A percentile compares a stretch with the other conserved stretches of the same genome.
Conservation (phyloP, 2,888 invertebrate genomes). For the Uropetala carovei region DNA sequence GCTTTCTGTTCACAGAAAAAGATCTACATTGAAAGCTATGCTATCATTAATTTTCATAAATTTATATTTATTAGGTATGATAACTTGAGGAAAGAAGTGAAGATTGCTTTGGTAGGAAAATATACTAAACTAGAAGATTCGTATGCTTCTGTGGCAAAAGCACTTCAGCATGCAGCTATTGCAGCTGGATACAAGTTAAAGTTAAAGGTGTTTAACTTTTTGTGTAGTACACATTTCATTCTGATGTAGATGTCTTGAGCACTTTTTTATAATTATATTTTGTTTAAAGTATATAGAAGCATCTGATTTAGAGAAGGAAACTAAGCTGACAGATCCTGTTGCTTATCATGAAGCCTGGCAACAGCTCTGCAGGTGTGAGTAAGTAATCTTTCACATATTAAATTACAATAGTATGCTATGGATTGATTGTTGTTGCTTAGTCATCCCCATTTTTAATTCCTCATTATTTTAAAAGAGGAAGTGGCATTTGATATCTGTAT, state of each 20-base stretch:
- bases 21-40: neutral
- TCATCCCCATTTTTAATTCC: neutral
- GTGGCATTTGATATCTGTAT: neutral
- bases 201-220: conserved; percentile 78
- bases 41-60: neutral
- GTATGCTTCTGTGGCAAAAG: conserved; percentile 97
- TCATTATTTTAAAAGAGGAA: neutral
- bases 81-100: conserved; percentile 88
- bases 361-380: conserved; percentile 90
- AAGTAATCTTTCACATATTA: conserved; percentile 73
- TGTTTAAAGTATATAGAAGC: conserved; percentile 89
- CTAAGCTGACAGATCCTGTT: conserved; percentile 85
- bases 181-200: conserved; percentile 90
- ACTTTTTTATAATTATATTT: conserved; percentile 67
- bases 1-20: no score
- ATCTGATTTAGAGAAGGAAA: conserved; percentile 88
- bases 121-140: conserved; percentile 97
- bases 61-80: conserved; percentile 79
- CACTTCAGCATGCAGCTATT: conserved; percentile 94
- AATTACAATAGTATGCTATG: neutral
- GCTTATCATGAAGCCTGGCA: conserved; percentile 96
- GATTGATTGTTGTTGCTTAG: neutral
- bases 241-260: neutral
- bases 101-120: conserved; percentile 96
- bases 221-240: neutral